phyloP scores from a whole-genome alignment of 2,797 vertebrate genomes.

The Spea hammondii region DNA sequence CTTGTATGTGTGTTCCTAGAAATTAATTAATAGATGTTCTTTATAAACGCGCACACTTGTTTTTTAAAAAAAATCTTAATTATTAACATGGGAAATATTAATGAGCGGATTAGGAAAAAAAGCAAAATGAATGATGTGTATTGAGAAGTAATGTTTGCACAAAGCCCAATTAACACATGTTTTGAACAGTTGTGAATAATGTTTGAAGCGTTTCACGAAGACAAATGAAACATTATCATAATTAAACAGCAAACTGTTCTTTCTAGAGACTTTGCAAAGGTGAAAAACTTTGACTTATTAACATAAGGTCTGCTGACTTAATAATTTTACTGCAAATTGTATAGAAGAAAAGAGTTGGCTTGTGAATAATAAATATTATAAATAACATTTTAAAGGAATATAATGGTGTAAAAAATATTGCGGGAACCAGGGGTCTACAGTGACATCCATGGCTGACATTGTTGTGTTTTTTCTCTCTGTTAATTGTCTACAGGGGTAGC shows the following conservation, averaged over 20 bases:
- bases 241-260: constrained; percentile 44
- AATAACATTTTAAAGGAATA: no score
- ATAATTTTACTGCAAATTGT: not conserved
- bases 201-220: constrained; percentile 28
- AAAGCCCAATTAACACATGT: constrained; percentile 49
- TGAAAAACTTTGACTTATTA: constrained; percentile 43
- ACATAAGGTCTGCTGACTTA: constrained; percentile 18
- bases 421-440: no score
- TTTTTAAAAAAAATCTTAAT: constrained; percentile 59
- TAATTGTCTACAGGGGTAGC: no score
- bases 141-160: constrained; percentile 39
- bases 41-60: constrained; percentile 69
- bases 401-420: no score
- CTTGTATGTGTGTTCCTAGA: constrained; percentile 74
- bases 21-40: constrained; percentile 73
- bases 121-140: constrained; percentile 45
- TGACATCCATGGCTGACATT: no score
- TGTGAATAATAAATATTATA: no score
- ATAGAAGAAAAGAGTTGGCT: no score
- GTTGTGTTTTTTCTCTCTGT: no score
- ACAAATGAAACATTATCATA: constrained; percentile 47
- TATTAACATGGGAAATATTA: constrained; percentile 61
- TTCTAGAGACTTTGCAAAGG: constrained; percentile 42
- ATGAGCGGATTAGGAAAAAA: constrained; percentile 44
- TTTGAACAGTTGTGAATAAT: constrained; percentile 45